phyloP scores from a whole-genome alignment of 2,888 invertebrate species.

The Agriopis marginaria region DNA sequence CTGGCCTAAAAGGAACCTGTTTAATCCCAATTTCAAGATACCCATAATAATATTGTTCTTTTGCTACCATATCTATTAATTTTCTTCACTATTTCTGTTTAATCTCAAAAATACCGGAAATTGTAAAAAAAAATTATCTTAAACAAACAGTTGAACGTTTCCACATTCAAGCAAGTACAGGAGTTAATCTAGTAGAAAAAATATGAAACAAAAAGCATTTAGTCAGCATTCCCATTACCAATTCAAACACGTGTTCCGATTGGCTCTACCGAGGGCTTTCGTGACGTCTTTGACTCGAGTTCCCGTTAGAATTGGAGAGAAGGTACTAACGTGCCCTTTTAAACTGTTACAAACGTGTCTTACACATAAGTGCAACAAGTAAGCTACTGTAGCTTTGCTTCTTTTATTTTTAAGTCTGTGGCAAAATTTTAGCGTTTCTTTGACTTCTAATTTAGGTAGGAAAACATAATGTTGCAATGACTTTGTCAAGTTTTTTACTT shows the following conservation, averaged over 20 bases:
- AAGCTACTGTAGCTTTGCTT: background rate
- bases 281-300: slow-evolving; percentile 8
- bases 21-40: too few species aligned
- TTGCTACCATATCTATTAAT: too few species aligned
- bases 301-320: slow-evolving; percentile 18
- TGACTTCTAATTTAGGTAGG: background rate
- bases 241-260: slow-evolving; percentile 21
- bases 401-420: background rate
- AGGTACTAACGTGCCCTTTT: slow-evolving; percentile 11
- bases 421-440: background rate
- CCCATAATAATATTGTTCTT: too few species aligned
- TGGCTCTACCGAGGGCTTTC: background rate
- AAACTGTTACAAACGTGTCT: background rate
- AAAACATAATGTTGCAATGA: background rate
- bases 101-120: background rate
- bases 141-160: background rate
- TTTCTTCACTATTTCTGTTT: background rate
- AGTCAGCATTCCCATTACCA: slow-evolving; percentile 16
- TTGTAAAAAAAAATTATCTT: background rate
- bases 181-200: background rate
- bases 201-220: slow-evolving; percentile 11
- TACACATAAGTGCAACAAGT: background rate
- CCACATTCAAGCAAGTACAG: background rate
- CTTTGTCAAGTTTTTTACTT: too few species aligned
- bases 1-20: too few species aligned